phyloP scores from a whole-genome alignment of 2,113 vertebrate genomes.

The Urocynchramus pylzowi region DNA sequence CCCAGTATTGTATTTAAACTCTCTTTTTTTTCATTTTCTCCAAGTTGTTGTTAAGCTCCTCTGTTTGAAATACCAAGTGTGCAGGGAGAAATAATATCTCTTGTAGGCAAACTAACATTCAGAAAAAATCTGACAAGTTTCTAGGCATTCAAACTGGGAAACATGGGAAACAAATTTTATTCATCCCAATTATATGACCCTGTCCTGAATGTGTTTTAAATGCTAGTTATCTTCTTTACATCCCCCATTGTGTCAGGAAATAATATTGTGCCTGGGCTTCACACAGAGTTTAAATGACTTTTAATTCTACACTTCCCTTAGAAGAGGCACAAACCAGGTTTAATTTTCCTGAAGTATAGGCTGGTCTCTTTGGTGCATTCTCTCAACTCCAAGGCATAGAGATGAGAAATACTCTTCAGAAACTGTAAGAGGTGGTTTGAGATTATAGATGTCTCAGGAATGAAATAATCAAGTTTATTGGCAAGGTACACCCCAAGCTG shows the following conservation, averaged over 20 bases:
- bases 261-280: neutral
- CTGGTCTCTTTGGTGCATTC: neutral
- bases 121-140: neutral
- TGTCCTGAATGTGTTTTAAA: slow-evolving; percentile 30
- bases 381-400: neutral
- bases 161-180: neutral
- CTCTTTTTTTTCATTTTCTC: neutral
- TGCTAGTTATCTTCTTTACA: neutral
- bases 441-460: neutral
- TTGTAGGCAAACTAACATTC: neutral
- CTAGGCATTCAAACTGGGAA: neutral
- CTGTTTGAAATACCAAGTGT: neutral
- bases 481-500: neutral
- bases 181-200: neutral
- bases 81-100: neutral
- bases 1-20: neutral
- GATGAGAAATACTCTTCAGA: neutral
- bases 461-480: neutral
- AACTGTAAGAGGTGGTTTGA: neutral
- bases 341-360: neutral
- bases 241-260: slow-evolving; percentile 10
- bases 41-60: neutral
- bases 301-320: neutral
- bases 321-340: neutral
- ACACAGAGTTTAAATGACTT: slow-evolving; percentile 33